Conservation (phyloP, 2,888 invertebrate genomes). For the Criorhina ranunculi region DNA sequence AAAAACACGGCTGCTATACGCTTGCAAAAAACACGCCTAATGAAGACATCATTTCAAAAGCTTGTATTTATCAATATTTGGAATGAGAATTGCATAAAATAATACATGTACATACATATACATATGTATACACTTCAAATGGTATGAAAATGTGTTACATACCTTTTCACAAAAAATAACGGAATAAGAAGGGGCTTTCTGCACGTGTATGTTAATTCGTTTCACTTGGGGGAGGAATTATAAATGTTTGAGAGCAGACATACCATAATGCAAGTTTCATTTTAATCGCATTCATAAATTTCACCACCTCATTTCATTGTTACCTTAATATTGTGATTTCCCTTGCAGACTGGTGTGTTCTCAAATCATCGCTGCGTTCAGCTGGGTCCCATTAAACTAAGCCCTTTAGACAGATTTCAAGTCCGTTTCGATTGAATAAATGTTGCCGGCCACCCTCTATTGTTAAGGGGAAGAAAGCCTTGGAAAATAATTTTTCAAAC, state of each 20-base stretch:
- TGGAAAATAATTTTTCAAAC: constrained; percentile 53
- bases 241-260: constrained; percentile 47
- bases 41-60: no score
- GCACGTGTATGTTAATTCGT: constrained; percentile 73
- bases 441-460: constrained; percentile 54
- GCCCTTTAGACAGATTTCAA: constrained; percentile 61
- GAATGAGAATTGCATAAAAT: not conserved
- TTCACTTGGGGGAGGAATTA: constrained; percentile 46
- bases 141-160: not conserved
- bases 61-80: not conserved
- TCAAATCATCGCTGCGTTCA: constrained; percentile 67
- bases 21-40: no score
- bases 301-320: constrained; percentile 72
- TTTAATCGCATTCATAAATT: constrained; percentile 75
- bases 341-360: constrained; percentile 47
- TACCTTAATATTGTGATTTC: constrained; percentile 53
- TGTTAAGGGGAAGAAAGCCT: constrained; percentile 27
- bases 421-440: constrained; percentile 62
- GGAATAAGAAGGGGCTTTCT: constrained; percentile 2
- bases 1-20: no score
- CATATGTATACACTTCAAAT: not conserved
- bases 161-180: not conserved
- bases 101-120: not conserved
- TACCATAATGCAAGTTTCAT: constrained; percentile 69
- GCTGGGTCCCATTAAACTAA: constrained; percentile 69